A percentile compares a stretch with the other conserved stretches of the same genome.
These are phyloP conservation scores for Clarias platycephalus DNA, from an alignment of 2,797 vertebrate species.

Conservation along the genomic window DNA sequence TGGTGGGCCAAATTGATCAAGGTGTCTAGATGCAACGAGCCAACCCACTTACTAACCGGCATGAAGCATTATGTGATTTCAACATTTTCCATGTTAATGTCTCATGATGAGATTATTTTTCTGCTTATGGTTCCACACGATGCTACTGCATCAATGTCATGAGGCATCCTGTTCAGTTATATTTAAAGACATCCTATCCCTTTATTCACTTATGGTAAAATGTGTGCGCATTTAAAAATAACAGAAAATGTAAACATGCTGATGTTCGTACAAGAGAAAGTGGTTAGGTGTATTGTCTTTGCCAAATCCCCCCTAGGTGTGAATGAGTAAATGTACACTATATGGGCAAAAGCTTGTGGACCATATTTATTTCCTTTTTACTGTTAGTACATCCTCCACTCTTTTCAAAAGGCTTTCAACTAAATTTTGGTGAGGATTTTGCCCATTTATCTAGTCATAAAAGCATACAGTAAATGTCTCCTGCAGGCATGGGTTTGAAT, in stretches of 20 bases:
- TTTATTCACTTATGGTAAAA: neutral
- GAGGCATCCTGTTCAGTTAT: neutral
- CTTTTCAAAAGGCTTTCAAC: neutral
- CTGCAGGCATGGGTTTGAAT: no score
- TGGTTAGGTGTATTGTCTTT: neutral
- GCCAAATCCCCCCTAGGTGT: neutral
- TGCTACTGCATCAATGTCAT: constrained; percentile 24
- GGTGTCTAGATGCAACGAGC: constrained; percentile 69
- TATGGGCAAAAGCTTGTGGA: neutral
- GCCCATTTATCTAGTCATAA: neutral
- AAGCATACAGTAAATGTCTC: no score
- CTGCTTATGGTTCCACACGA: constrained; percentile 13
- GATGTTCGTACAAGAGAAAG: neutral
- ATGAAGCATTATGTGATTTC: constrained; percentile 63
- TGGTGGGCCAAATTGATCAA: constrained; percentile 74
- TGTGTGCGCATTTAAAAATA: neutral
- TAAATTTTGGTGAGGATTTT: neutral
- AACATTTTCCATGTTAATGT: constrained; percentile 58
- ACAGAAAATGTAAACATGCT: neutral
- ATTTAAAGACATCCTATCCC: constrained; percentile 2
- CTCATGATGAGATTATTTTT: constrained; percentile 26
- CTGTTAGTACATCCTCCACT: neutral
- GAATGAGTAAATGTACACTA: neutral
- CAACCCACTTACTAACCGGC: constrained; percentile 72
- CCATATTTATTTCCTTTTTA: neutral